These are phyloP conservation scores for Hesperophylax magnus DNA, from an alignment of 1,140 invertebrate genomes.

Conservation along the genomic window DNA sequence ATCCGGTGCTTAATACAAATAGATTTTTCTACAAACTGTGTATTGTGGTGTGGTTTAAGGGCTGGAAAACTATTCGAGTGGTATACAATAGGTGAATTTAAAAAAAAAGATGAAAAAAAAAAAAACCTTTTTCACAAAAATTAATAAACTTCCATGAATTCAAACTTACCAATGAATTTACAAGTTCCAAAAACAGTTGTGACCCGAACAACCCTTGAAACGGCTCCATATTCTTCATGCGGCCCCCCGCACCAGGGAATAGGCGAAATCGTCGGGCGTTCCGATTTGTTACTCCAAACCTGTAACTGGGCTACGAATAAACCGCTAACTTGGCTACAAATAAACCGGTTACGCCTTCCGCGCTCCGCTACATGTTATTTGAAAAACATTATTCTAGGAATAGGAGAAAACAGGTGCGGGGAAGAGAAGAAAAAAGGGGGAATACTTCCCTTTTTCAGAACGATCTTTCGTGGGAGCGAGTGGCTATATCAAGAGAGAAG, in stretches of 20 bases:
- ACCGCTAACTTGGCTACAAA: conserved; percentile 29
- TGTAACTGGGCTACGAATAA: conserved; percentile 16
- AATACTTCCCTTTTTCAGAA: neutral
- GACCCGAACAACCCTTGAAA: neutral
- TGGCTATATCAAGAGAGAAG: neutral
- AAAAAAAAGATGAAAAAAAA: too few relatives aligned
- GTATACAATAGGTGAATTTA: too few relatives aligned
- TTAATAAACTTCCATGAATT: too few relatives aligned
- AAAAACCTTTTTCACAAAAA: too few relatives aligned
- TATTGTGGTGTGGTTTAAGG: neutral
- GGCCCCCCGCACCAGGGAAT: neutral
- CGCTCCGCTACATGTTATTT: conserved; percentile 10
- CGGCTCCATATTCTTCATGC: conserved; percentile 12
- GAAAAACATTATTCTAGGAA: conserved; percentile 27
- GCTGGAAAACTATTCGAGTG: too few relatives aligned
- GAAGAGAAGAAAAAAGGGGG: neutral
- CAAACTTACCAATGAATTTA: too few relatives aligned
- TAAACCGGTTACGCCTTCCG: conserved; percentile 21
- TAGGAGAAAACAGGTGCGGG: neutral
- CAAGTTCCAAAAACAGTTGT: neutral
- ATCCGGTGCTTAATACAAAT: neutral
- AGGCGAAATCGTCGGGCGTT: conserved; percentile 1
- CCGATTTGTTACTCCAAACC: conserved; percentile 33
- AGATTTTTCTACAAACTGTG: conserved; percentile 5
- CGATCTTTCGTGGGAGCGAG: conserved; percentile 14